These are phyloP conservation scores for Tricholaema leucomelas DNA, from an alignment of 2,113 vertebrate species.

Conservation along the genomic window DNA sequence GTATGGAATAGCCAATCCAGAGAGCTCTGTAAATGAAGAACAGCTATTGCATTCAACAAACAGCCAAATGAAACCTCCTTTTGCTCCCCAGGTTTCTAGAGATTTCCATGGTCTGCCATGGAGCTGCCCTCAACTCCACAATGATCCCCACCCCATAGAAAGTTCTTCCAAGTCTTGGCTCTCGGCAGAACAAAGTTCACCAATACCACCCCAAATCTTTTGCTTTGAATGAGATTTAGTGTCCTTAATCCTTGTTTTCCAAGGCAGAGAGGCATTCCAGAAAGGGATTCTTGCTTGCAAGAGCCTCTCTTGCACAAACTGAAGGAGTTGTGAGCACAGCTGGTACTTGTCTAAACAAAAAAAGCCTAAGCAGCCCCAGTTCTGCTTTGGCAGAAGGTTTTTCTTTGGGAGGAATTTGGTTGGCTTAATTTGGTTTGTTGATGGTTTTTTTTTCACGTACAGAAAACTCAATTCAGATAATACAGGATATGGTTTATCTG, in stretches of 20 bases:
- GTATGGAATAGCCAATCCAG: background rate
- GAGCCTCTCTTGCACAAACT: background rate
- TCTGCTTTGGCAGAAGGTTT: background rate
- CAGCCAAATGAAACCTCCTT: background rate
- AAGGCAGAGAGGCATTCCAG: background rate
- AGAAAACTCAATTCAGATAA: background rate
- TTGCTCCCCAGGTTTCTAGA: background rate
- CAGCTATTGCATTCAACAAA: background rate
- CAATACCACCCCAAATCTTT: background rate
- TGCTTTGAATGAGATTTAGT: background rate
- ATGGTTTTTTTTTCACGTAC: accelerated
- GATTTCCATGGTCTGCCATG: background rate
- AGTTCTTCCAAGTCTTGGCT: background rate
- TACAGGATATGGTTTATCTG: background rate
- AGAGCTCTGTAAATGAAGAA: background rate
- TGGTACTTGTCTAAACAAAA: background rate
- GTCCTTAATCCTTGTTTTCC: background rate
- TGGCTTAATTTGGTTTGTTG: background rate
- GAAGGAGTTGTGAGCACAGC: background rate
- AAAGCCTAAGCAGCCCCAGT: background rate
- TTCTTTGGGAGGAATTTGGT: background rate
- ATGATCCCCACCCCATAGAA: background rate
- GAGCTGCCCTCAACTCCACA: accelerated
- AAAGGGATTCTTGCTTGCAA: background rate
- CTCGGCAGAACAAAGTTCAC: background rate